Evolutionary conservation across 2,113 vertebrate species (phyloP).

Genomic region (Trachemys scripta): DNA sequence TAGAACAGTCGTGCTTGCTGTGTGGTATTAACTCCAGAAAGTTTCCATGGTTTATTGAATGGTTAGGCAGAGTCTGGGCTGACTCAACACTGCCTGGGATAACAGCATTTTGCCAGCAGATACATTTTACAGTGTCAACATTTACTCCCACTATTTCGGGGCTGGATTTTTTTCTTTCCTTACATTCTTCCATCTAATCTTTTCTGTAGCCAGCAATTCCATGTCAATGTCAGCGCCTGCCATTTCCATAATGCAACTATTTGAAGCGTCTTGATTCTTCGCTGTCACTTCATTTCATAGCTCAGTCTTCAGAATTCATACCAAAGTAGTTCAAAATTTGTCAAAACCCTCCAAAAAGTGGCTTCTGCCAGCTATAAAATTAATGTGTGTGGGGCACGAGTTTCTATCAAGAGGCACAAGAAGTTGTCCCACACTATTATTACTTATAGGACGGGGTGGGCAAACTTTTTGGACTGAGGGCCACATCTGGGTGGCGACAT

Average conservation of each 20-base stretch:
- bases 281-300: not conserved
- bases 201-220: not conserved
- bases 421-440: not conserved
- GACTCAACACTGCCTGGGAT: slow-evolving; percentile 36
- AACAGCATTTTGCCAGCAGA: slow-evolving; percentile 55
- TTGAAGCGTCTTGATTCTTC: not conserved
- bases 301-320: not conserved
- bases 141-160: slow-evolving; percentile 23
- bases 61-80: slow-evolving; percentile 46
- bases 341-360: not conserved
- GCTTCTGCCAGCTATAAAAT: not conserved
- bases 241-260: not conserved
- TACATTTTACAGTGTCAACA: slow-evolving; percentile 56
- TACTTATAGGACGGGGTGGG: not conserved
- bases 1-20: slow-evolving; percentile 62
- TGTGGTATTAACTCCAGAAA: slow-evolving; percentile 46
- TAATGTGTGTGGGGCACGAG: fast-evolving
- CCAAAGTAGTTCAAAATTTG: not conserved
- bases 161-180: slow-evolving; percentile 4
- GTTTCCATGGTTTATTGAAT: not conserved
- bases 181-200: not conserved
- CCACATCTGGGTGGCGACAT: too few relatives aligned
- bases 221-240: not conserved
- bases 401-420: not conserved
- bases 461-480: too few relatives aligned